Base-by-base conservation (phyloP, 2,113 vertebrate species). In the Macquaria ambigua region DNA sequence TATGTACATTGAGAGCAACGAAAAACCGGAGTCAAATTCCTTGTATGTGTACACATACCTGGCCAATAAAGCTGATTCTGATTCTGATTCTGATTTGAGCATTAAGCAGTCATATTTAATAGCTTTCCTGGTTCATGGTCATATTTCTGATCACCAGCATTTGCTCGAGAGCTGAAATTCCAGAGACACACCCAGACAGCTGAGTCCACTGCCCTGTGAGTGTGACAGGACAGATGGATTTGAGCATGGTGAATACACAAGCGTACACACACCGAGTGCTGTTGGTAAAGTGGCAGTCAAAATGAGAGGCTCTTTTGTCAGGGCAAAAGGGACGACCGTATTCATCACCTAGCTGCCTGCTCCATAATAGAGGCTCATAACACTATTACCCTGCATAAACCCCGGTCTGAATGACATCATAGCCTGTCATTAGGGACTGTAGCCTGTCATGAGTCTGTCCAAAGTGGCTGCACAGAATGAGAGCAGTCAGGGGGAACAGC, bases 131-230 rank as follows among this genome's bases (percentile, higher is more conserved):
- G 34, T 75, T 62, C 50, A 55, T 18, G 75, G 37, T 74, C 14
- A 85, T 74, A 82, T 82, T 83, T 85, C 1, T 79, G 79, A 76
- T 87, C 80, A 50, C 41, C 77, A 72, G 41, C 88, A 89, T 88
- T 89, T 88, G 77, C 75, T 83, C 81, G 46, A 81, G 83, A 64
- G 67, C 31, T 72, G 67, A 68, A 77, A 93, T 91, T 90, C 90
- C 88, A 77, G 56, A 85, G 88, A 87, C 91, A 91, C 87, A 85
- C 89, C 84, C 91, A 71, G 77, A 91, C 89, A 91, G 91, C 90
- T 90, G 92, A 86, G 43, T 78, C 76, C 72, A 82, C 43, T 41
- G 52, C 75, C 71, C 59, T 56, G 58, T 25, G 69, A 67, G 53
- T 43, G 63, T 80, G 76, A 81, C 68, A 62, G 56, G 68, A 84